Evolutionary conservation across 2,888 invertebrate species (phyloP).

Genomic region (Pyrrhosoma nymphula): DNA sequence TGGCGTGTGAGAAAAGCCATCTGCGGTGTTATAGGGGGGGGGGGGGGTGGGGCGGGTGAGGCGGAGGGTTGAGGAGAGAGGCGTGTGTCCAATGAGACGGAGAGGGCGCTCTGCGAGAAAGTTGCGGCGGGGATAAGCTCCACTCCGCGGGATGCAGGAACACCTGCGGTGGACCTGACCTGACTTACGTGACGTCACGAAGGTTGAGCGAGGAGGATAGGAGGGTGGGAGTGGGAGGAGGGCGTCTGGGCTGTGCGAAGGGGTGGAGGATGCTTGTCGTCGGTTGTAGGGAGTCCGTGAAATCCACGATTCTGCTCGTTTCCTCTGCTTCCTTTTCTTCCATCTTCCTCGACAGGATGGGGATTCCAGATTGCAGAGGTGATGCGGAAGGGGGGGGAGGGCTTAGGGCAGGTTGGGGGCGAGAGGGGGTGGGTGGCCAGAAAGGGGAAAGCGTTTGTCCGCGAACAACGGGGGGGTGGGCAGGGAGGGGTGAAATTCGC

Average conservation of each 20-base stretch:
- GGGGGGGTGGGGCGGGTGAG: not conserved
- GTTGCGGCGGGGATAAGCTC: conserved; percentile 59
- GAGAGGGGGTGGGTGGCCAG: not conserved
- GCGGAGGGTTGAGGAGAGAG: not conserved
- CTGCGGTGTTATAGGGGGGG: not conserved
- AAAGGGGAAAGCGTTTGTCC: not conserved
- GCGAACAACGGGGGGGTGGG: not conserved
- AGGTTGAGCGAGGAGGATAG: not conserved
- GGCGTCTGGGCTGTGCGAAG: not conserved
- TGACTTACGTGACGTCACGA: conserved; percentile 51
- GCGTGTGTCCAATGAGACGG: not conserved
- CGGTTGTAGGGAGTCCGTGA: not conserved
- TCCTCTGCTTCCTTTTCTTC: not conserved
- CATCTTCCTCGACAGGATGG: not conserved
- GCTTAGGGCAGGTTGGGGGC: not conserved
- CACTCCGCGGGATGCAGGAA: conserved; percentile 55
- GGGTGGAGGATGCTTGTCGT: not conserved
- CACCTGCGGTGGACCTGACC: conserved; percentile 61
- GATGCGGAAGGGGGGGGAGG: not conserved
- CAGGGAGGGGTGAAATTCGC: conserved; percentile 22
- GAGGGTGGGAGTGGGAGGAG: not conserved
- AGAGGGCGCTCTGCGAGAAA: conserved; percentile 28
- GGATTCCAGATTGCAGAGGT: conserved; percentile 4
- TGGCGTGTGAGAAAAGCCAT: conserved; percentile 6
- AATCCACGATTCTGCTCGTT: not conserved